Evolutionary conservation across 2,888 invertebrate genomes (phyloP), one percentile per base, ranked within the genome.

Genomic region (Netelia virgata): DNA sequence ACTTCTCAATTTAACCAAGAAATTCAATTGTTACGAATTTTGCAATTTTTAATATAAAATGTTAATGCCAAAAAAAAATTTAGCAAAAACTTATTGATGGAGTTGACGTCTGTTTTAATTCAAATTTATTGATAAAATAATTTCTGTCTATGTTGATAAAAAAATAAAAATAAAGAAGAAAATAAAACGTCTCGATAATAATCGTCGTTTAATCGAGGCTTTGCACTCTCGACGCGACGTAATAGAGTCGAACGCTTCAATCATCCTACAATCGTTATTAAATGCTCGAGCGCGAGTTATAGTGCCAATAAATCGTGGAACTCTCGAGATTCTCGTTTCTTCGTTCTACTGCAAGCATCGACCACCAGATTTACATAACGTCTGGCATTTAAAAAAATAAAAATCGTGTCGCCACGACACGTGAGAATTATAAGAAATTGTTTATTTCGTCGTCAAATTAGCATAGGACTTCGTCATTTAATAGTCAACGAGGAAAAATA

Each of bases 221-320:
- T 69, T 50, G 70, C 53, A 55, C 63, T 53, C 63, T 76, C 63
- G 23, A 23, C 75, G 69, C 70, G 63, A 63, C 57, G 81, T 47
- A 63, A 76, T 82, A 69, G 75, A 63, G 69, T 82, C 43, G 70
- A 76, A 64, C 69, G 70, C 75, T 75, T 82, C 81, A 53, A 76
- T 75, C 70, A 81, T 75, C 75, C 53, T 68, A 69, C 77, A 61
- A 50, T 69, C 69, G 81, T 81, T 75, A 69, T 75, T 82, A 64
- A 76, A 75, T 70, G 70, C 81, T 70, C 64, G 43, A 43, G 70
- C 70, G 55, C 69, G 47, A 53, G 53, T 75, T 75, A 55, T 16
- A 70, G 50, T 69, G 75, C 50, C 43, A 55, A 82, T 64, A 64
- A 70, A 82, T 82, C 57, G 28, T 47, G n/a, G 9, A n/a, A 28